Evolutionary conservation across 2,888 invertebrate species (phyloP), one percentile per base, ranked within the genome.

Genomic region (Eurytoma adleriae): DNA sequence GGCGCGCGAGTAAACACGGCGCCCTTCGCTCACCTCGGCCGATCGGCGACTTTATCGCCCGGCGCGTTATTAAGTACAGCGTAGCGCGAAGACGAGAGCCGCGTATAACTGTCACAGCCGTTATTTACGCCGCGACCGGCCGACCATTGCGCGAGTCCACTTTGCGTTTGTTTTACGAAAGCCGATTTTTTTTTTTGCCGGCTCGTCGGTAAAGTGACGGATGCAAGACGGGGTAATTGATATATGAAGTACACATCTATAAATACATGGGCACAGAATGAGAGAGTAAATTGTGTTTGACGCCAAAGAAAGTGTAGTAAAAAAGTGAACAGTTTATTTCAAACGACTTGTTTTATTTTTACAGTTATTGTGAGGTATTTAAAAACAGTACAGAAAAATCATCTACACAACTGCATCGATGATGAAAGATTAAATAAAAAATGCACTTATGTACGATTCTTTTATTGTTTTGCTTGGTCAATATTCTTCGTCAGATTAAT

Each of bases 11-110:
- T 79, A 74, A 79, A 79, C 66, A 64, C 73, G 73, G 64, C 68
- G 73, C 71, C 56, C 70, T 77, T 70, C 69, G 20, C 56, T 57
- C 66, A 66, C 67, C 70, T 77, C 77, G 71, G 66, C 64, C 52
- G 59, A 61, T 18, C 67, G 57, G 79, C 56, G 74, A 79, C 79
- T 79, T 79, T 79, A 79, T 79, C 75, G 79, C 79, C 71, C 75
- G 3, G 79, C 75, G 75, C 67, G 71, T 79, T 79, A 79, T 79
- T 79, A 79, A 79, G 4, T 75, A 75, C 71, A 79, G 79, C 79
- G 71, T 70, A 79, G 68, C 70, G 79, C 66, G 74, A 68, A 79
- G 70, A 71, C 75, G 75, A 79, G 79, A 79, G 75, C 75, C 75
- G 75, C 79, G 71, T 79, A 79, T 79, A 79, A 79, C 79, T 79